Evolutionary conservation across 2,888 invertebrate species (phyloP).

Genomic region (Caenorhabditis angaria): DNA sequence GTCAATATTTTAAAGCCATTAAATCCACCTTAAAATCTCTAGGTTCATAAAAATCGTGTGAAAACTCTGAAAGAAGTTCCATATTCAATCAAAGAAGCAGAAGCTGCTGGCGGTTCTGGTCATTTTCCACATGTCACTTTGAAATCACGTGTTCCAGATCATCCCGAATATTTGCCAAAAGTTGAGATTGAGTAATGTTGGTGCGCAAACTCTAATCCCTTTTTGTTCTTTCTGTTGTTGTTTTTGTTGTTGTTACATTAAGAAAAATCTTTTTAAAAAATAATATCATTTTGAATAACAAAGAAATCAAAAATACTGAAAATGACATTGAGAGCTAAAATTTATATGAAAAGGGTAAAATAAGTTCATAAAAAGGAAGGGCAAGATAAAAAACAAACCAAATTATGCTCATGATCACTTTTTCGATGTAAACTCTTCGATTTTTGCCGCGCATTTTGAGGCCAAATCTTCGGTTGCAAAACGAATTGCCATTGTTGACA

Average conservation of each 20-base stretch:
- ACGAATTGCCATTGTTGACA: conserved; percentile 54
- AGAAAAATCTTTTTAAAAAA: not conserved
- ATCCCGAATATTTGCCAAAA: conserved; percentile 3
- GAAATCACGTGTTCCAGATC: conserved; percentile 38
- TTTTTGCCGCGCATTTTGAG: conserved; percentile 36
- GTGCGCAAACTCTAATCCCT: not conserved
- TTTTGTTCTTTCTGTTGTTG: conserved; percentile 16
- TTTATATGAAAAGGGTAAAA: not conserved
- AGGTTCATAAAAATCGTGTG: conserved; percentile 65
- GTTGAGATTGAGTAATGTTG: not conserved
- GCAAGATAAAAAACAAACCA: not conserved
- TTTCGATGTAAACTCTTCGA: conserved; percentile 31
- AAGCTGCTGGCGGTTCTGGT: conserved; percentile 68
- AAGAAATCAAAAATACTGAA: not conserved
- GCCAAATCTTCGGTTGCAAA: conserved; percentile 39
- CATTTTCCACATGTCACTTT: conserved; percentile 51
- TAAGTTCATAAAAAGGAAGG: not conserved
- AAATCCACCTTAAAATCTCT: not conserved
- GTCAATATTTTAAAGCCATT: not conserved
- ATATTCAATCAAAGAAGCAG: conserved; percentile 69
- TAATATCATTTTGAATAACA: no score
- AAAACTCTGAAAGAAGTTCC: conserved; percentile 65
- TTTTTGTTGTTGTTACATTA: conserved; percentile 2
- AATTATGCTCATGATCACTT: not conserved
- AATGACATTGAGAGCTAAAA: not conserved